Conservation (phyloP, 2,888 invertebrate genomes). For the Tipula confusa region DNA sequence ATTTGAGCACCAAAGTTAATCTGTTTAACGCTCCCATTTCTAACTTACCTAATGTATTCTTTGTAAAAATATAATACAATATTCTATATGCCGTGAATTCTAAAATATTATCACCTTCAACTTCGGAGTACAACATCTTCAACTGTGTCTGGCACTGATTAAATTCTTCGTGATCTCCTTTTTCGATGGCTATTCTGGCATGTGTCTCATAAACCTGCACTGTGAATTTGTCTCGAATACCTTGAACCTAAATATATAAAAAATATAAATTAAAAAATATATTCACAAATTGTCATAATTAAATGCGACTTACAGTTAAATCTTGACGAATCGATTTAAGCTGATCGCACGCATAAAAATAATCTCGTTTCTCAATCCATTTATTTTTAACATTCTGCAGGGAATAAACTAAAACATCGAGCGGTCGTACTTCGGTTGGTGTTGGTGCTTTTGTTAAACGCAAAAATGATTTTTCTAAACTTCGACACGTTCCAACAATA, state of each 20-base stretch:
- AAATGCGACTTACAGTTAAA: conserved; percentile 71
- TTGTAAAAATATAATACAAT: conserved; percentile 96
- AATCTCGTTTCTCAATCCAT: conserved; percentile 89
- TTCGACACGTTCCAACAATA: conserved; percentile 90
- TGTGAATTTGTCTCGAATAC: conserved; percentile 89
- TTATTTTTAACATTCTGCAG: conserved; percentile 85
- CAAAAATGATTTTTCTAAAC: conserved; percentile 94
- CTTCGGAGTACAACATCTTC: conserved; percentile 85
- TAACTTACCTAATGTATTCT: conserved; percentile 83
- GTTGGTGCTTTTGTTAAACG: conserved; percentile 94
- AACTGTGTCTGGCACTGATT: conserved; percentile 99
- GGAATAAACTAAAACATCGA: conserved; percentile 76
- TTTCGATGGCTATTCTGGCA: conserved; percentile 94
- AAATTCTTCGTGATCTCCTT: conserved; percentile 97
- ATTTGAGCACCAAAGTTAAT: neutral
- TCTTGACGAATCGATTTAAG: conserved; percentile 98
- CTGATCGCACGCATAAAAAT: conserved; percentile 96
- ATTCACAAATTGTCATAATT: neutral
- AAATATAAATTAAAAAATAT: neutral
- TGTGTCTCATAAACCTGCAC: conserved; percentile 99
- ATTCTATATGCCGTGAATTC: conserved; percentile 97
- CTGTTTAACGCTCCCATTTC: too few relatives aligned
- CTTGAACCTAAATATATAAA: conserved; percentile 75
- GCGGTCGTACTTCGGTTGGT: conserved; percentile 85
- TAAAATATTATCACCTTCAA: conserved; percentile 68